Percentiles rank a stretch among this genome's conserved stretches.
Evolutionary conservation across 2,888 invertebrate genomes (phyloP).

Genomic region (Halocaridina rubra): DNA sequence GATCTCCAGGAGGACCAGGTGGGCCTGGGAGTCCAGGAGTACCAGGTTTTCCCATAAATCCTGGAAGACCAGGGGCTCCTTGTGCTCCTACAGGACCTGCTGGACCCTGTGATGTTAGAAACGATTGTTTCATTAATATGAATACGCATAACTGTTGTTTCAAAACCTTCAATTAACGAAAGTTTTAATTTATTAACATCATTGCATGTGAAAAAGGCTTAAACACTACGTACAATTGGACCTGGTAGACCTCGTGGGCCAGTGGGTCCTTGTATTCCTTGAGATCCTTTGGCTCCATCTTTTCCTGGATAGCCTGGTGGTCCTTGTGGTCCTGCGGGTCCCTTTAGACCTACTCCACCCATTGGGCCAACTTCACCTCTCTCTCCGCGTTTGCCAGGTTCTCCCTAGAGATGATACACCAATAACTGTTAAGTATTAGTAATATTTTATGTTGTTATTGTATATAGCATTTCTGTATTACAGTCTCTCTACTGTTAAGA

Average conservation of each 20-base stretch:
- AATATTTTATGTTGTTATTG: neutral
- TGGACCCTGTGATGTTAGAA: constrained; percentile 67
- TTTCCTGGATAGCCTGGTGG: constrained; percentile 38
- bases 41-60: constrained; percentile 66
- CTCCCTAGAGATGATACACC: constrained; percentile 38
- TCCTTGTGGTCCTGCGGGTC: constrained; percentile 56
- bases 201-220: too few species aligned
- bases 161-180: too few species aligned
- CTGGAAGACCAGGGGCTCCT: constrained; percentile 65
- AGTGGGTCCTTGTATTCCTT: constrained; percentile 59
- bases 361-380: constrained; percentile 43
- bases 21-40: constrained; percentile 67
- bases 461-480: neutral
- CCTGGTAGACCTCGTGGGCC: constrained; percentile 65
- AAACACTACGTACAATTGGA: constrained; percentile 42
- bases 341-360: constrained; percentile 44
- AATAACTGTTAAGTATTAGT: too few species aligned
- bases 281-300: constrained; percentile 55
- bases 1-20: constrained; percentile 66
- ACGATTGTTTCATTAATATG: neutral
- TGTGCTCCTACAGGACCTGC: constrained; percentile 71
- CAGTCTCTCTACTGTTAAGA: too few species aligned
- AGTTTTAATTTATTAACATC: too few species aligned
- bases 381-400: constrained; percentile 50
- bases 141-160: neutral